Base-by-base conservation (phyloP, 2,888 invertebrate species). In the Ariolimax columbianus region DNA sequence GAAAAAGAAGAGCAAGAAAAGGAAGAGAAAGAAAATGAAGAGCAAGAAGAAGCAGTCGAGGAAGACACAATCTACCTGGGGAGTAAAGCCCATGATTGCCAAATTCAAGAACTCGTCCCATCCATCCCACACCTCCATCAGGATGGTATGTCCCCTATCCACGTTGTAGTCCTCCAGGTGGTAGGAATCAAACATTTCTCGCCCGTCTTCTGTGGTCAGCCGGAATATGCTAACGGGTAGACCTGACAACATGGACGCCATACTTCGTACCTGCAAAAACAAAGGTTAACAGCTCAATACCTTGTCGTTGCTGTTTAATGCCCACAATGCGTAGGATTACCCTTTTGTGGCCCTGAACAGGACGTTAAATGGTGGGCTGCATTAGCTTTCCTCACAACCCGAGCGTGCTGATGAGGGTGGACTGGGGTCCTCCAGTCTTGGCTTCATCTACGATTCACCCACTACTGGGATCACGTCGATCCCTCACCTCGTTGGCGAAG, bases 221-320 rank as follows among this genome's bases (percentile, higher is more conserved):
- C 94, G 92, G 88, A 93, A 94, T 38, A 92, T 92, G 14, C 93
- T 92, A 23, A 94, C 91, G 7, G 94, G 94, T 70, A 94, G 90
- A n/a, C 94, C 94, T 11, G 91, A 90, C 85, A 91, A 91, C 66
- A 91, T 91, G 23, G 93, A 91, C 17, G 91, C 93, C 30, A 93
- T 87, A n/a, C 90, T 90, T 14, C 93, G 88, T 6, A 94, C 85
- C 63, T 92, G 47, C 17, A 26, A 30, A 26, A 43, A 40, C 3
- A 77, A 7, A 77, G 47, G 7, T 47, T 38, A n/a, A 14, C 19
- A 70, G 26, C 9, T 59, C 26, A 23, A 23, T 59, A 9, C n/a
- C 19, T 26, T 6, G 59, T 23, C 19, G 59, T 4, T 26, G n/a
- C 59, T 59, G 23, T 4, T 6, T 59, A 59, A 59, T 23, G n/a